Percentiles rank a stretch among this genome's conserved stretches.
Conservation (phyloP, 2,113 vertebrate species). For the Eonycteris spelaea region DNA sequence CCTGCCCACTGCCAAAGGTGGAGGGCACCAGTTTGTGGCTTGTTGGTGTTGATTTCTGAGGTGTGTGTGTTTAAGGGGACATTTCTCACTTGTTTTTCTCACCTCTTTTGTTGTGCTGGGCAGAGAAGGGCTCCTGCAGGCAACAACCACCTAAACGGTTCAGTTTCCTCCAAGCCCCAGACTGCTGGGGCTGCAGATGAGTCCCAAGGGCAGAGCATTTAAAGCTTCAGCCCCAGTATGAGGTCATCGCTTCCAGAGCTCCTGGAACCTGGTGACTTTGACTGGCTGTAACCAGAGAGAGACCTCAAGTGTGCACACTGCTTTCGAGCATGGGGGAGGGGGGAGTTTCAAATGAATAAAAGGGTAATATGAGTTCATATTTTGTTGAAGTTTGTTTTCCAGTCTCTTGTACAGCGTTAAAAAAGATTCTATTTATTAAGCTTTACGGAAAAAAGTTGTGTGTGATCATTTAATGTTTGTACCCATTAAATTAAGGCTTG, state of each 20-base stretch:
- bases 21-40: slow-evolving; percentile 51
- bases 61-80: slow-evolving; percentile 52
- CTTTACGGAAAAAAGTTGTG: slow-evolving; percentile 69
- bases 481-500: slow-evolving; percentile 78
- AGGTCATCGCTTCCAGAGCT: slow-evolving; percentile 14
- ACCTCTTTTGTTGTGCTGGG: slow-evolving; percentile 56
- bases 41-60: slow-evolving; percentile 69
- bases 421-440: slow-evolving; percentile 81
- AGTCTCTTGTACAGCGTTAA: slow-evolving; percentile 68
- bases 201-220: not conserved
- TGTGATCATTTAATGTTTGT: slow-evolving; percentile 79
- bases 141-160: slow-evolving; percentile 66
- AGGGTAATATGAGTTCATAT: slow-evolving; percentile 51
- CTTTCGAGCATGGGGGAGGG: not conserved
- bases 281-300: slow-evolving; percentile 31
- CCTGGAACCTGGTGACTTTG: slow-evolving; percentile 49
- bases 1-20: not conserved
- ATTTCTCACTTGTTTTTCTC: slow-evolving; percentile 67
- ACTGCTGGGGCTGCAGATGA: not conserved
- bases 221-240: slow-evolving; percentile 41
- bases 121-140: slow-evolving; percentile 43
- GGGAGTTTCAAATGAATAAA: not conserved
- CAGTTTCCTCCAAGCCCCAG: not conserved
- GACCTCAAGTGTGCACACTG: slow-evolving; percentile 23
- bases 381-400: slow-evolving; percentile 61